Evolutionary conservation across 2,797 vertebrate genomes (phyloP), one percentile per base, ranked within the genome.

Genomic region (Micrastur ruficollis): DNA sequence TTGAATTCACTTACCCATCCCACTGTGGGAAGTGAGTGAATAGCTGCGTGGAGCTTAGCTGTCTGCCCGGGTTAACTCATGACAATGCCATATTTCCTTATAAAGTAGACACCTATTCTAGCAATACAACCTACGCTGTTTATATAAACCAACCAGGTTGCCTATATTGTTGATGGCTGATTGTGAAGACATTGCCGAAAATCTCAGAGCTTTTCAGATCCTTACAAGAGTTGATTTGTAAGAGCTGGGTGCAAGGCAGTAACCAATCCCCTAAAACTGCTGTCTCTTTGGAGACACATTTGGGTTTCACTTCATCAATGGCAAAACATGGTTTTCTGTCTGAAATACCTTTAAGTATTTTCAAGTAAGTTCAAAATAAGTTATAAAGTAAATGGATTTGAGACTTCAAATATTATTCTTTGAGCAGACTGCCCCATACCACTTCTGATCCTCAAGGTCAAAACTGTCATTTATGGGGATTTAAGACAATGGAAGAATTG

Each of bases 211-310:
- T 73, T 76, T 40, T 10, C 55, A 59, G 47, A 50, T 5, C 32
- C 17, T 90, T 63, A 73, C 0, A 0, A 68, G n/a, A 47, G 5
- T 1, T 38, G 34, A 44, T 40, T 58, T 1, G 2, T 53, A 50
- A 50, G 14, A 73, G 2, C 4, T 32, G 29, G 7, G 4, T 73
- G 29, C 26, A 85, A 59, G 5, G 5, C 22, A 56, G 3, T 15
- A 79, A 31, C 14, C 19, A 74, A 4, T 53, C 66, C 7, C 42
- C 19, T 8, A 44, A 49, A 80, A 67, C 14, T 49, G 16, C 23
- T 65, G 8, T 9, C 46, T 17, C 26, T 82, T 87, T 70, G 32
- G 32, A 46, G 4, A 70, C 5, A 27, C 6, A 50, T 58, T 72
- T 75, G 58, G 6, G 18, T 34, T 81, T 40, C 18, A 76, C 22